A percentile compares a stretch with the other conserved stretches of the same genome.
Evolutionary conservation across 2,797 vertebrate species (phyloP).

Genomic region (Fistularia commersonii): DNA sequence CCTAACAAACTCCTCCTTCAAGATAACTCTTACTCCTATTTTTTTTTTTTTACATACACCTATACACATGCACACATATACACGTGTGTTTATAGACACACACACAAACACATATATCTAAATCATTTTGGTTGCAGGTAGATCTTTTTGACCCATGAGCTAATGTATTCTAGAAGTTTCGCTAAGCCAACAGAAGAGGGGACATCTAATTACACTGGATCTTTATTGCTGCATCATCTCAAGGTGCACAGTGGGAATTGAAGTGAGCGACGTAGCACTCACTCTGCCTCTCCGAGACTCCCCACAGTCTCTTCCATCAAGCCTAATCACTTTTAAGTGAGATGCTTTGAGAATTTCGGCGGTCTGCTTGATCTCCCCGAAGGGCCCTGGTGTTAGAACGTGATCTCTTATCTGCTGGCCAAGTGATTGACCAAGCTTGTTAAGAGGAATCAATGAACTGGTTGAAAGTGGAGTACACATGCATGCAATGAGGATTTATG

Average conservation of each 20-base stretch:
- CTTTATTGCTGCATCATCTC: constrained; percentile 34
- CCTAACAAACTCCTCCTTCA: too few relatives aligned
- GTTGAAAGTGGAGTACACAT: constrained; percentile 1
- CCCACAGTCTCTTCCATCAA: constrained; percentile 48
- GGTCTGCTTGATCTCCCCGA: constrained; percentile 7
- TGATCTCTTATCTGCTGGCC: constrained; percentile 13
- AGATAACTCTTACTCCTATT: too few relatives aligned
- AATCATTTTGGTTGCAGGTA: too few relatives aligned
- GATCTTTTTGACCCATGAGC: too few relatives aligned
- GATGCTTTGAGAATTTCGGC: not conserved
- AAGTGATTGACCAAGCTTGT: not conserved
- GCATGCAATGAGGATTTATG: not conserved
- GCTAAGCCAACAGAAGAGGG: constrained; percentile 13
- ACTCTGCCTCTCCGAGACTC: constrained; percentile 11
- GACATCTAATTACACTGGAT: constrained; percentile 26
- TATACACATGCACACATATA: too few relatives aligned
- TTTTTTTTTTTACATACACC: too few relatives aligned
- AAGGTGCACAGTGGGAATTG: constrained; percentile 22
- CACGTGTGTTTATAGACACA: too few relatives aligned
- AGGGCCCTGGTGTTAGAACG: constrained; percentile 2
- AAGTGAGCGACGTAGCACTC: constrained; percentile 14
- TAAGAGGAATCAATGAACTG: constrained; percentile 21
- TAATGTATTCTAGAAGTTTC: constrained; percentile 12
- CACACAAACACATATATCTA: too few relatives aligned
- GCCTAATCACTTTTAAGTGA: constrained; percentile 43